phyloP scores from a whole-genome alignment of 2,888 invertebrate genomes.

The Cerastoderma edule region DNA sequence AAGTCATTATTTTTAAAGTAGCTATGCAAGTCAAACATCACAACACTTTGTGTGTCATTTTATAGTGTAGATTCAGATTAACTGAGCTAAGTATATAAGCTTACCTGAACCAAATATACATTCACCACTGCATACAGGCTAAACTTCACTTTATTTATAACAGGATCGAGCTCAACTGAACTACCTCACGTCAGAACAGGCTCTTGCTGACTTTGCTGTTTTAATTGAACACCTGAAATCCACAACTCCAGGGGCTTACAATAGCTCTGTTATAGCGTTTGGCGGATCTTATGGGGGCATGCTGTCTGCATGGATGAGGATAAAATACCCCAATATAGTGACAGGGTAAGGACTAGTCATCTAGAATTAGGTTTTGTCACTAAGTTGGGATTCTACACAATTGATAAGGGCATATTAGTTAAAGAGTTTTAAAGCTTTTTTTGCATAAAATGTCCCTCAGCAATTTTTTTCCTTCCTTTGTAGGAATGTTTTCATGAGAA shows the following conservation, averaged over 20 bases:
- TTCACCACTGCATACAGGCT: not conserved
- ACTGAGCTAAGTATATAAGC: not conserved
- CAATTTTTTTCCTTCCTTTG: no score
- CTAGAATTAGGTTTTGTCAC: no score
- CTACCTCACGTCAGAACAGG: conserved; percentile 95
- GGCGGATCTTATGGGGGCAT: conserved; percentile 98
- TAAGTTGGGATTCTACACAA: no score
- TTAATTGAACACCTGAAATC: conserved; percentile 89
- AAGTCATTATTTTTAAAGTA: not conserved
- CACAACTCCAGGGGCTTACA: conserved; percentile 79
- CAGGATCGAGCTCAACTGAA: conserved; percentile 80
- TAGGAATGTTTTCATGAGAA: no score
- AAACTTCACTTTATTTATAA: conserved; percentile 20
- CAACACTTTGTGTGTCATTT: not conserved
- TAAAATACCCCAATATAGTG: conserved; percentile 96
- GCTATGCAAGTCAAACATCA: not conserved
- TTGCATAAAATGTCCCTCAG: no score
- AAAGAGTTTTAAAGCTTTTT: no score
- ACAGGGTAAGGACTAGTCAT: conserved; percentile 88
- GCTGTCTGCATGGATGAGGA: conserved; percentile 97
- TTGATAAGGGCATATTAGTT: no score
- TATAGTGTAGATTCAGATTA: not conserved
- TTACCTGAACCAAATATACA: not conserved
- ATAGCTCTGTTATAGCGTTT: conserved; percentile 92
- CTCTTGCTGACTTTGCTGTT: conserved; percentile 95